Conservation (phyloP, 1,140 invertebrate species). For the Conus ventricosus region DNA sequence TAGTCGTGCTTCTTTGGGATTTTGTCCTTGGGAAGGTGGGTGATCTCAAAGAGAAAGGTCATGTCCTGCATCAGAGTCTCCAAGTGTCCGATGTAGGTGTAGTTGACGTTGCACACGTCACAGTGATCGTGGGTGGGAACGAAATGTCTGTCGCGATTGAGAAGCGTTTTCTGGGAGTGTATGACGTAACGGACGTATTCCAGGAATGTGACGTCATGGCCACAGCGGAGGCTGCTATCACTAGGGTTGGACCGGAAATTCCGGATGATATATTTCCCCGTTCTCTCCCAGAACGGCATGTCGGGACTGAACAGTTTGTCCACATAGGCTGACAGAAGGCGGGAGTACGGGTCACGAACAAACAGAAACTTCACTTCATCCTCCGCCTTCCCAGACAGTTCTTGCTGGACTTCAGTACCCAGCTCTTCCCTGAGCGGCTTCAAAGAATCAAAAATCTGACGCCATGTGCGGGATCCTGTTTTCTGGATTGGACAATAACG, state of each 20-base stretch:
- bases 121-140: conserved; percentile 63
- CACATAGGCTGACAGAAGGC: conserved; percentile 63
- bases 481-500: background rate
- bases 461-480: background rate
- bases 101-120: conserved; percentile 60
- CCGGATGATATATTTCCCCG: conserved; percentile 54
- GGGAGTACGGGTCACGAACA: conserved; percentile 61
- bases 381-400: background rate
- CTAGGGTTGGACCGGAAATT: conserved; percentile 52
- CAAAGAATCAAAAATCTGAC: background rate
- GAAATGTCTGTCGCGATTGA: conserved; percentile 58
- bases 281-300: conserved; percentile 59
- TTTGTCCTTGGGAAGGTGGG: conserved; percentile 50
- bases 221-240: conserved; percentile 52
- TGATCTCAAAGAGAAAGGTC: conserved; percentile 53
- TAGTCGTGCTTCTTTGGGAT: conserved; percentile 25
- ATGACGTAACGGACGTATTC: conserved; percentile 65
- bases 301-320: conserved; percentile 66
- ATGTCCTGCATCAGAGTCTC: conserved; percentile 60
- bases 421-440: background rate
- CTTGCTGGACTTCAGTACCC: background rate
- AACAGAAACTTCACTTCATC: conserved; percentile 40
- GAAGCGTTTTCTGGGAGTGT: conserved; percentile 46
- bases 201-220: conserved; percentile 64
- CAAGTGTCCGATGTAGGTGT: conserved; percentile 61